Evolutionary conservation across 2,797 vertebrate genomes (phyloP).

Genomic region (Pachyuromys duprasi): DNA sequence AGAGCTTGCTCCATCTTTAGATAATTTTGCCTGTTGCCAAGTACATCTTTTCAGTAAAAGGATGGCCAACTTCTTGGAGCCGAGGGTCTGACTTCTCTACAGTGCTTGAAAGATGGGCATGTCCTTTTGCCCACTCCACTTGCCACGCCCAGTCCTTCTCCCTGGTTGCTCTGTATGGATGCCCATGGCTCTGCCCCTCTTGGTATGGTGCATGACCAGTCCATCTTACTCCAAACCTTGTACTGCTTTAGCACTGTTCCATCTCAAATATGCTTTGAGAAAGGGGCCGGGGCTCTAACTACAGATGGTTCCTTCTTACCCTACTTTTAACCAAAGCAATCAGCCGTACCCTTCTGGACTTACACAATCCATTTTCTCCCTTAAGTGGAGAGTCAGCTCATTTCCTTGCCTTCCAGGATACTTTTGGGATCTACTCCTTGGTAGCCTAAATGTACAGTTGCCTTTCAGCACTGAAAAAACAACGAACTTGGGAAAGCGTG

Average conservation of each 20-base stretch:
- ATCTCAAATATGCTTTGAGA: neutral
- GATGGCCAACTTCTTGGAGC: neutral
- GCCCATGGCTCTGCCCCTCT: neutral
- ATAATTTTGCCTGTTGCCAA: neutral
- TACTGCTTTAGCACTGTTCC: neutral
- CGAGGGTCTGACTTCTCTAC: neutral
- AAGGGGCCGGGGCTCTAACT: neutral
- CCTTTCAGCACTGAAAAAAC: neutral
- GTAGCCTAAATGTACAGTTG: neutral
- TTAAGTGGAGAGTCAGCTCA: neutral
- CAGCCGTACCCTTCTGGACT: neutral
- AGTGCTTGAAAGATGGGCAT: neutral
- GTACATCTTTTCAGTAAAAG: neutral
- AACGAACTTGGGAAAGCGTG: neutral
- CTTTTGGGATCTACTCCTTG: constrained; percentile 11
- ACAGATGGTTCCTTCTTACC: neutral
- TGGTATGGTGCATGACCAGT: neutral
- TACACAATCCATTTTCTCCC: neutral
- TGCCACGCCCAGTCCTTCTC: neutral
- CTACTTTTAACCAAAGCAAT: neutral
- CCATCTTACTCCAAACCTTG: neutral
- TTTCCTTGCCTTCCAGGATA: neutral
- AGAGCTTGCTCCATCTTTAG: neutral
- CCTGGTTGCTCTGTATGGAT: neutral
- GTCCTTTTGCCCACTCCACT: neutral